Percentiles rank a stretch among this genome's conserved stretches.
phyloP scores from a whole-genome alignment of 2,113 vertebrate species.

The Cynopterus brachyotis region DNA sequence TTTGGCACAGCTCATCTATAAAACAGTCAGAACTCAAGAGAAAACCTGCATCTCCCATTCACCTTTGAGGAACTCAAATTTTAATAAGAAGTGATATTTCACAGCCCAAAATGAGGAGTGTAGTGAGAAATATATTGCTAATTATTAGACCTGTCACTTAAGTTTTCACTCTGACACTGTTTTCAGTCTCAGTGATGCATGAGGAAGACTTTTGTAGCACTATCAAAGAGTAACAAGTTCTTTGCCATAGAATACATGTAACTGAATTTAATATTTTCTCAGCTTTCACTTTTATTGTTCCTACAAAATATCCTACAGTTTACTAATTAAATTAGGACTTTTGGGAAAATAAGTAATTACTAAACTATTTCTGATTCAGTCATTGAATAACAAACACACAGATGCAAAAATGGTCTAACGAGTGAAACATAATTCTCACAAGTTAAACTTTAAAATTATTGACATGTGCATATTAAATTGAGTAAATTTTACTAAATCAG shows the following conservation, averaged over 20 bases:
- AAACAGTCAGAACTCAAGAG: neutral
- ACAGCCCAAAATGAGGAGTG: slow-evolving; percentile 29
- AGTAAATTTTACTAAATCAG: neutral
- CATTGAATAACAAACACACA: neutral
- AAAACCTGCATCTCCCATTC: neutral
- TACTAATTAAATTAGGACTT: neutral
- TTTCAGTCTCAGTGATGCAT: slow-evolving; percentile 52
- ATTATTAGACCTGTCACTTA: slow-evolving; percentile 67
- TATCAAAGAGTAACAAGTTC: slow-evolving; percentile 46
- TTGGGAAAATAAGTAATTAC: slow-evolving; percentile 3
- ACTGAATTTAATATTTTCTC: neutral
- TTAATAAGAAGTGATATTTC: slow-evolving; percentile 67
- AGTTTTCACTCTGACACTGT: slow-evolving; percentile 33
- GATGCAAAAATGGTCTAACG: neutral
- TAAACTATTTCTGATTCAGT: neutral
- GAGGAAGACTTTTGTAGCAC: slow-evolving; percentile 26
- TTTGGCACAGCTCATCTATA: neutral
- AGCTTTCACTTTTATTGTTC: neutral
- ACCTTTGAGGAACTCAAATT: slow-evolving; percentile 55
- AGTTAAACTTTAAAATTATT: neutral
- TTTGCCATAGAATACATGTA: slow-evolving; percentile 20
- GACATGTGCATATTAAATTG: neutral
- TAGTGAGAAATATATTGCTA: slow-evolving; percentile 42
- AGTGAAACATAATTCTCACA: neutral
- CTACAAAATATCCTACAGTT: neutral